Evolutionary conservation across 2,888 invertebrate species (phyloP), one percentile per base, ranked within the genome.

Genomic region (Macroteleia sp.): DNA sequence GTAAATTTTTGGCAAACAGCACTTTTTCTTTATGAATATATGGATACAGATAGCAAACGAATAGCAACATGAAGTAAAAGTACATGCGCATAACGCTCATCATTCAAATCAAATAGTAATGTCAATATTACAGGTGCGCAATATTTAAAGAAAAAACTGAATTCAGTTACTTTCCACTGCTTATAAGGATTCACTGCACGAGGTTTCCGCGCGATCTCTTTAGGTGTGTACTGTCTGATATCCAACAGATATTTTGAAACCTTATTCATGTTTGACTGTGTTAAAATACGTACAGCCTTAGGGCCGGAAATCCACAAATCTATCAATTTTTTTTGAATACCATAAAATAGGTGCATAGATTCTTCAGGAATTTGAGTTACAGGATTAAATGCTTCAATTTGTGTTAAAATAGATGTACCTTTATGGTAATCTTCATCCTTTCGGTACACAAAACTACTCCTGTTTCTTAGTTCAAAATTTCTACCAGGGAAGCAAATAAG

Each of bases 321-420:
- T 39, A 62, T 50, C n/a, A 62, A 19, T 50, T 62, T 62, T 19
- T 50, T 62, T 19, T 39, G 28, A 6, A 62, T 39, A 0, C 62
- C 62, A 2, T 3, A 50, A 2, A 50, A 30, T 9, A 62, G 16
- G 8, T 62, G 62, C 62, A 62, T 62, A 1, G 62, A 19, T 10
- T 62, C 62, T 30, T 62, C 50, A 2, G 62, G 62, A 14, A 62
- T n/a, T 17, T 62, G 50, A 1, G 0, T 50, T 0, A 62, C n/a
- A 10, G 62, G 62, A 41, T 62, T 19, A 30, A 62, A 62, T 19
- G 9, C 17, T 20, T n/a, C 9, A 14, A 61, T 46, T 16, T 48
- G 6, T 2, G 17, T 46, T 12, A 61, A 10, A 25, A 46, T 48
- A 25, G 8, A 19, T 1, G 25, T 48, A 25, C 61, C 61, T 17